Conservation (phyloP, 2,113 vertebrate species). For the Microtus oregoni region DNA sequence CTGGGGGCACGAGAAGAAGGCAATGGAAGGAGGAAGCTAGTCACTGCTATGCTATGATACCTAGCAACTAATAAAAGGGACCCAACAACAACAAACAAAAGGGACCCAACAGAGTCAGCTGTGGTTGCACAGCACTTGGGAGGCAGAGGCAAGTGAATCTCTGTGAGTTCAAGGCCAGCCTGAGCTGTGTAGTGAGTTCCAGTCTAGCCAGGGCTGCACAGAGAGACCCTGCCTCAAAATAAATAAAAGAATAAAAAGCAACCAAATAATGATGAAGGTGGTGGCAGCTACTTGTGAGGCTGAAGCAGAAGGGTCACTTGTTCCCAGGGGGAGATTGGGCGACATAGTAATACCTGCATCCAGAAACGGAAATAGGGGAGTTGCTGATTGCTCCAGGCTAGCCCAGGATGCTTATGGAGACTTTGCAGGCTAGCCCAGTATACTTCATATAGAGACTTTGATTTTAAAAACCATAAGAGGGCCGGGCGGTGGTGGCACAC, state of each 20-base stretch:
- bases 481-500: no score
- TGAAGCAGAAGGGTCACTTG: not conserved
- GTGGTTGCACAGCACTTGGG: not conserved
- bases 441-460: no score
- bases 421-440: no score
- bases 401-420: no score
- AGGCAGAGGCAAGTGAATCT: not conserved
- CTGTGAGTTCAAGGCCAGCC: not conserved
- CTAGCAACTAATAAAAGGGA: constrained; percentile 15
- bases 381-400: no score
- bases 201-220: not conserved
- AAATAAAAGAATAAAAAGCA: not conserved
- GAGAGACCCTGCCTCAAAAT: not conserved
- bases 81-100: not conserved
- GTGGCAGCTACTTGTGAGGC: not conserved
- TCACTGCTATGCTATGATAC: not conserved
- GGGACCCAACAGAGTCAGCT: not conserved
- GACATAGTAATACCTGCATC: not conserved
- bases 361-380: no score
- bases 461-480: no score
- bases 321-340: not conserved
- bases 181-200: not conserved
- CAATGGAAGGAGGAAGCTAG: not conserved
- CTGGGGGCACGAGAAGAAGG: not conserved
- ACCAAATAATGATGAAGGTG: not conserved